Evolutionary conservation across 92 coral and sea anemone species (phyloP).

Genomic region (Palythoa grandis): DNA sequence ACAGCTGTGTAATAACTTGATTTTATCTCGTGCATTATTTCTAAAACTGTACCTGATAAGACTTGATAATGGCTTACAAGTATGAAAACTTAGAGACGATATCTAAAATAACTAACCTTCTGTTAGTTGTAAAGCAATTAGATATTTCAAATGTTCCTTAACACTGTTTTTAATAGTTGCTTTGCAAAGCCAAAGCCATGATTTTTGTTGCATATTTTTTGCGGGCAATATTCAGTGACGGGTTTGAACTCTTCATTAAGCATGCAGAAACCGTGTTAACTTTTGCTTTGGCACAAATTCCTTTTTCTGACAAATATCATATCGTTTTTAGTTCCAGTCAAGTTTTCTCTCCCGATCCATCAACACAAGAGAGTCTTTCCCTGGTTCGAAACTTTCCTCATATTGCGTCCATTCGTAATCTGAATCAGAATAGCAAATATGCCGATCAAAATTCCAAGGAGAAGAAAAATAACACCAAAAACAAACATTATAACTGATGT

Average conservation of each 20-base stretch:
- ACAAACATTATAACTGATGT: not conserved
- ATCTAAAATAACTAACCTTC: not conserved
- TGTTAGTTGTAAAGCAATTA: not conserved
- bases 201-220: not conserved
- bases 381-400: not conserved
- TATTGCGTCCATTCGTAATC: not conserved
- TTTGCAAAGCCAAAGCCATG: not conserved
- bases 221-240: too few species aligned
- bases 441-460: conserved; percentile 10
- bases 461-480: conserved; percentile 4
- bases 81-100: not conserved
- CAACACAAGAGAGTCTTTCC: not conserved
- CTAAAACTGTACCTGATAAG: not conserved
- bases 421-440: conserved; percentile 23
- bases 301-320: not conserved
- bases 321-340: not conserved
- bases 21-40: not conserved
- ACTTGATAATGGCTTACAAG: not conserved
- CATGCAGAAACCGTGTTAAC: too few species aligned
- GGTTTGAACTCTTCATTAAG: too few species aligned
- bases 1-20: not conserved
- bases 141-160: not conserved
- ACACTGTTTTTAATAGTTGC: not conserved
- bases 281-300: not conserved
- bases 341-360: too few species aligned